Evolutionary conservation across 2,888 invertebrate genomes (phyloP), one percentile per base, ranked within the genome.

Genomic region (Amphipyra tragopoginis): DNA sequence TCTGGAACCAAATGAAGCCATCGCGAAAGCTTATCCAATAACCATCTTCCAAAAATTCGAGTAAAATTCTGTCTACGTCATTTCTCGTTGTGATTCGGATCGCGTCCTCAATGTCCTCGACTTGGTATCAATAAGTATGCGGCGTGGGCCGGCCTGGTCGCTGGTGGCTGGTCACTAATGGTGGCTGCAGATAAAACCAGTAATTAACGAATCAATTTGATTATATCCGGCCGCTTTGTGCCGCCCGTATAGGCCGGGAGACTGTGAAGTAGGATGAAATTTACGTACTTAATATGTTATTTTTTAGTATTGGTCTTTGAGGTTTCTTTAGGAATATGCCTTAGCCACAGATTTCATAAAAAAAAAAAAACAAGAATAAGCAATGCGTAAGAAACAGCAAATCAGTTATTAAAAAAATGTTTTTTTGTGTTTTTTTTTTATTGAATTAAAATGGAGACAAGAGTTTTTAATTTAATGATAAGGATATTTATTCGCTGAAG

Each of bases 191-290:
- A 90, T 91, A 91, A 89, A 88, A 79, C 81, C 65, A 77, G 89
- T 90, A 91, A 92, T 92, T 92, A 92, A 91, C 87, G 88, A 90
- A 89, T 91, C 91, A 90, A 88, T 90, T 89, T 88, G 90, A 92
- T 92, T 91, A 90, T 83, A 72, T 79, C 77, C 81, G 77, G 76
- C 67, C 77, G 80, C 89, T 89, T 90, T 90, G 87, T 87, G 67
- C 83, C 77, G 74, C 33, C 79, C 67, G 77, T 62, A 52, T 78
- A 77, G 77, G 7, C 47, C 5, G 29, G 55, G 78, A 79, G 76
- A 21, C 34, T 4, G 36, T 8, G 38, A 7, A 11, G 8, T 1
- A 29, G 14, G 13, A 51, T 21, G 5, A 21, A 42, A n/a, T n/a
- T n/a, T n/a, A n/a, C n/a, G n/a, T n/a, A n/a, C n/a, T n/a, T n/a